A percentile compares a stretch with the other conserved stretches of the same genome.
Conservation (phyloP, 2,113 vertebrate genomes). For the Neomonachus schauinslandi region DNA sequence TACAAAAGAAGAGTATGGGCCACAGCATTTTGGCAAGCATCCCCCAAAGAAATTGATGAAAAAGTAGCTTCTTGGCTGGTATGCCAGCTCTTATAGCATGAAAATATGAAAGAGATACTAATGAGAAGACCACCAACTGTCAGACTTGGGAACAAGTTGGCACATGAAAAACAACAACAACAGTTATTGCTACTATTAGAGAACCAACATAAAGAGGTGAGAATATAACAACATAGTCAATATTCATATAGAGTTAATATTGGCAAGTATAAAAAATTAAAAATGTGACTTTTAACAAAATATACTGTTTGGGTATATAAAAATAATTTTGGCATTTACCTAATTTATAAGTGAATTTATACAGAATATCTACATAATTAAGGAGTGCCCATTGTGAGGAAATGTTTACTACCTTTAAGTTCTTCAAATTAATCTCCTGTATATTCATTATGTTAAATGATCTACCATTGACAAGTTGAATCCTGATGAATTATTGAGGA, state of each 20-base stretch:
- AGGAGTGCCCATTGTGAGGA: neutral
- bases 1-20: neutral
- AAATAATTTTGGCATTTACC: neutral
- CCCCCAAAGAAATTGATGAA: constrained; percentile 59
- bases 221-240: neutral
- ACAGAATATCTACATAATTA: neutral
- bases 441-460: neutral
- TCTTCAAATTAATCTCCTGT: neutral
- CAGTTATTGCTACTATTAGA: constrained; percentile 47
- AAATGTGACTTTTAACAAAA: neutral
- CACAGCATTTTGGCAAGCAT: neutral
- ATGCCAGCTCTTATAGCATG: constrained; percentile 40
- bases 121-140: constrained; percentile 61
- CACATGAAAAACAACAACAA: neutral
- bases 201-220: neutral
- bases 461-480: neutral
- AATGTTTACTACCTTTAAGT: neutral
- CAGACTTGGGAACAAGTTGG: constrained; percentile 39
- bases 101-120: constrained; percentile 60
- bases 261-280: neutral
- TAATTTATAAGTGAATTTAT: neutral
- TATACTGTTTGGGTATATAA: neutral
- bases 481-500: neutral
- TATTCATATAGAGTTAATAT: neutral
- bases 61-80: constrained; percentile 11